Percentiles rank a stretch among this genome's conserved stretches.
phyloP scores from a whole-genome alignment of 2,797 vertebrate species.

The Pterois miles region DNA sequence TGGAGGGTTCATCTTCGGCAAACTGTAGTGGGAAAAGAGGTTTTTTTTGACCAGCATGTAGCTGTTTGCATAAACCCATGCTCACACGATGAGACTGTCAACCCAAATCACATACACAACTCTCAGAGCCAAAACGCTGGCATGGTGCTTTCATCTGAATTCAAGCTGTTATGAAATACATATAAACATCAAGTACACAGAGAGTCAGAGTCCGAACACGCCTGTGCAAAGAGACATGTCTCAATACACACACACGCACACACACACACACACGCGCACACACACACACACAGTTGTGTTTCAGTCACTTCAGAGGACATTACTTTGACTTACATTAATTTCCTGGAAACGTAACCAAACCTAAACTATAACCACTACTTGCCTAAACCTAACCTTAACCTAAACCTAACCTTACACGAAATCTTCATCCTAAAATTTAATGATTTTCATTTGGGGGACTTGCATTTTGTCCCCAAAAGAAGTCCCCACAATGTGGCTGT shows the following conservation, averaged over 20 bases:
- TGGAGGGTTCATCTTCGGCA: neutral
- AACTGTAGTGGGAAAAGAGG: neutral
- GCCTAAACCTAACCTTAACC: neutral
- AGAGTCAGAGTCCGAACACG: slow-evolving; percentile 13
- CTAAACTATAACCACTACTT: neutral
- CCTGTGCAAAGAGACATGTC: neutral
- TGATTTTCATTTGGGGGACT: neutral
- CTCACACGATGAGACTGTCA: slow-evolving; percentile 38
- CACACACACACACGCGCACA: neutral
- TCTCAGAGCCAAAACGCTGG: slow-evolving; percentile 21
- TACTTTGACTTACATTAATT: neutral
- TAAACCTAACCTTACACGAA: neutral
- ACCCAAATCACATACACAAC: slow-evolving; percentile 25
- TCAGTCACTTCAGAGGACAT: neutral
- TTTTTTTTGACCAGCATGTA: slow-evolving; percentile 14
- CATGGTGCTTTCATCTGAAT: slow-evolving; percentile 34
- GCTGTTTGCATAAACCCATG: slow-evolving; percentile 38
- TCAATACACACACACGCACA: neutral
- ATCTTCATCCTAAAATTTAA: neutral
- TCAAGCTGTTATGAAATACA: slow-evolving; percentile 16
- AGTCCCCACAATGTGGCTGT: neutral
- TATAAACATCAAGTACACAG: slow-evolving; percentile 14
- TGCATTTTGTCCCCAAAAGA: neutral
- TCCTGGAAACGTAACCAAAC: neutral
- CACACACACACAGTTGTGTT: neutral